Percentiles rank a stretch among this genome's conserved stretches.
Conservation (phyloP, 2,113 vertebrate species). For the Cottus gobio region DNA sequence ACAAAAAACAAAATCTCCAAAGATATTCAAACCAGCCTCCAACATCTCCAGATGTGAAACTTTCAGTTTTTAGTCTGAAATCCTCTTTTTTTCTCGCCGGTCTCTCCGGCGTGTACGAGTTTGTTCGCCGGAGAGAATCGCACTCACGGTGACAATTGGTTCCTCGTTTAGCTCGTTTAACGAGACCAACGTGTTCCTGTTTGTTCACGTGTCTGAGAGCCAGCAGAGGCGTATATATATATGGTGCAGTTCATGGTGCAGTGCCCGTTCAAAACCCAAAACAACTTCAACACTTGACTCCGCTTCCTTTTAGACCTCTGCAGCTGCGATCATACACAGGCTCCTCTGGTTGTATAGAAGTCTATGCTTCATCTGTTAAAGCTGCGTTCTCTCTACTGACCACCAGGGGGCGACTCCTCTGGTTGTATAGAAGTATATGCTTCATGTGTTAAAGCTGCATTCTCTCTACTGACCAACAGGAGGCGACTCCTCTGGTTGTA, state of each 20-base stretch:
- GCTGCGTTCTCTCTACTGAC: no score
- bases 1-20: no score
- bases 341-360: background rate
- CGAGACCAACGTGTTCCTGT: constrained; percentile 36
- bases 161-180: constrained; percentile 17
- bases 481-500: no score
- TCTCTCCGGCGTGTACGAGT: background rate
- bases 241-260: background rate
- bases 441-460: no score
- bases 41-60: constrained; percentile 36
- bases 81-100: constrained; percentile 36
- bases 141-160: constrained; percentile 21
- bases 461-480: no score
- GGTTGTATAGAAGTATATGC: no score
- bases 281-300: background rate
- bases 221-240: background rate
- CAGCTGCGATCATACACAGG: background rate
- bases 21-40: background rate
- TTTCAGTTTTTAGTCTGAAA: constrained; percentile 19
- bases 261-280: no score
- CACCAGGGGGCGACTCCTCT: no score
- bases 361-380: background rate
- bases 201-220: constrained; percentile 11
- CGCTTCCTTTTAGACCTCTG: background rate
- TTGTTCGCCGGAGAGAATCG: constrained; percentile 2